Conservation (phyloP, 2,888 invertebrate genomes). For the Chrysolina haemoptera region DNA sequence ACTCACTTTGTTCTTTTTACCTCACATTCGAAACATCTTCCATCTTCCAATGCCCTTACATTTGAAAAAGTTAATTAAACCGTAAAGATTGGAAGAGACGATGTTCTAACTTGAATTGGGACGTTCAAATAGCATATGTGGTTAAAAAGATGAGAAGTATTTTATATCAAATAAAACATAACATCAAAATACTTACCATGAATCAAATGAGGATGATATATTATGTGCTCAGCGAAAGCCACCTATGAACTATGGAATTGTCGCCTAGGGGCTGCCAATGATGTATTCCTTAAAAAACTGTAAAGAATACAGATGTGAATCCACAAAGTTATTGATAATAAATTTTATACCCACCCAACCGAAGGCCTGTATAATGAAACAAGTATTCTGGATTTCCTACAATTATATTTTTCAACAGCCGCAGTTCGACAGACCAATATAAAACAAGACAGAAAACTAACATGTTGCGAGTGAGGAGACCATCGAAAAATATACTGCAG, state of each 20-base stretch:
- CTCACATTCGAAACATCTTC: neutral
- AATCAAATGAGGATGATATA: neutral
- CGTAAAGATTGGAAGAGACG: neutral
- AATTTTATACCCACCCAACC: neutral
- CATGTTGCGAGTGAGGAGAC: no score
- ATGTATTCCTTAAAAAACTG: neutral
- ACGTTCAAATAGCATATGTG: neutral
- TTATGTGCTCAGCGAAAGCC: neutral
- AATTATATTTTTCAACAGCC: no score
- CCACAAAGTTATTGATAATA: neutral
- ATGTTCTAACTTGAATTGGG: neutral
- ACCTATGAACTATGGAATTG: neutral
- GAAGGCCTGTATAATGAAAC: neutral
- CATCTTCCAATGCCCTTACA: neutral
- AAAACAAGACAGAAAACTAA: no score
- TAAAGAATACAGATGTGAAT: neutral
- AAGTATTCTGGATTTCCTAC: neutral
- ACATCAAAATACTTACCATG: neutral
- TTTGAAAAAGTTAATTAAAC: neutral
- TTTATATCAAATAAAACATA: neutral
- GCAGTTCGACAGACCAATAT: no score
- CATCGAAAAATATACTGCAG: no score
- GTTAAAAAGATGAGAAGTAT: no score
- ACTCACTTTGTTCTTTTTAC: neutral
- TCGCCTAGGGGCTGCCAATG: neutral